Evolutionary conservation across 2,888 invertebrate genomes (phyloP).

Genomic region (Acronicta leporina): DNA sequence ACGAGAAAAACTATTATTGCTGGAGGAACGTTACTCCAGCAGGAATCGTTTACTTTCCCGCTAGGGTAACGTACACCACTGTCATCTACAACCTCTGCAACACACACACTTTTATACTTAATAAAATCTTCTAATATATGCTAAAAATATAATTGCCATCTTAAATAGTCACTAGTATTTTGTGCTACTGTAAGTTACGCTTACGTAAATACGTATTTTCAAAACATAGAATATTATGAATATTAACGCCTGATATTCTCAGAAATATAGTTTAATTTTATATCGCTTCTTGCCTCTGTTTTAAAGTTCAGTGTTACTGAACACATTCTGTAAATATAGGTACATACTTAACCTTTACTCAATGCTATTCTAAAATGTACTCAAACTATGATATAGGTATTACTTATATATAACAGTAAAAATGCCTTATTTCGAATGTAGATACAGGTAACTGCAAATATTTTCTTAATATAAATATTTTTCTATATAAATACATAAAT

Average conservation of each 20-base stretch:
- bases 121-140: slow-evolving; percentile 46
- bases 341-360: slow-evolving; percentile 10
- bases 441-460: slow-evolving; percentile 5
- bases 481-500: no score
- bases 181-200: slow-evolving; percentile 72
- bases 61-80: no score
- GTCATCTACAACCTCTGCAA: neutral
- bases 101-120: slow-evolving; percentile 30
- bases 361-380: slow-evolving; percentile 21
- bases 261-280: slow-evolving; percentile 33
- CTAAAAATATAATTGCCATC: slow-evolving; percentile 74
- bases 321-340: slow-evolving; percentile 35
- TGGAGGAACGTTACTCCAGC: no score
- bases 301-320: slow-evolving; percentile 28
- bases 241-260: slow-evolving; percentile 36
- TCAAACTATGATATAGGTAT: neutral
- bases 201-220: slow-evolving; percentile 55
- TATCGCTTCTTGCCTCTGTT: slow-evolving; percentile 49
- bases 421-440: neutral
- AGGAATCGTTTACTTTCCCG: no score
- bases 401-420: neutral
- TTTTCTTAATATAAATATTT: no score
- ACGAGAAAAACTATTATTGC: no score
- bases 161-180: slow-evolving; percentile 81
- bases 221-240: slow-evolving; percentile 44